Conservation (phyloP, 2,113 vertebrate genomes). For the Vidua macroura region DNA sequence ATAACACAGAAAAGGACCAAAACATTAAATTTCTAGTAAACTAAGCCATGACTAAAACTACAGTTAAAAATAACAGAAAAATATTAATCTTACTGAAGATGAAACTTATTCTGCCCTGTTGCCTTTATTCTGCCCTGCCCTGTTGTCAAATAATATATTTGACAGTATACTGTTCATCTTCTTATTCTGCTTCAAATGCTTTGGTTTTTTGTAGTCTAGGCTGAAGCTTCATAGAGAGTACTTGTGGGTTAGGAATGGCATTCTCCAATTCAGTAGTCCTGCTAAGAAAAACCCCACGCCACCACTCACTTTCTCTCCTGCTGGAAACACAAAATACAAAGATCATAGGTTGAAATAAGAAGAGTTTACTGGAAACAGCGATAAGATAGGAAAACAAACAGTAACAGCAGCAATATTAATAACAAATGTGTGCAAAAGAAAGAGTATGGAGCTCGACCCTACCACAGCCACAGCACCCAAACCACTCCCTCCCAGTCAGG, state of each 20-base stretch:
- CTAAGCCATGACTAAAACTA: background rate
- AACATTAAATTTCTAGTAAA: background rate
- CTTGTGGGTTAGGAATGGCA: background rate
- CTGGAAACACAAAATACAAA: background rate
- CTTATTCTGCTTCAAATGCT: background rate
- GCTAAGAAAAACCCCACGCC: rapidly evolving
- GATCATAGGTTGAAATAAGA: background rate
- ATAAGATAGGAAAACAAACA: background rate
- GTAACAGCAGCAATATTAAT: background rate
- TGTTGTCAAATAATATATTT: background rate
- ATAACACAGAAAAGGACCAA: background rate
- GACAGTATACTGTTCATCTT: background rate
- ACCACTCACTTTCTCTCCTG: rapidly evolving
- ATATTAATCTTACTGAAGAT: background rate
- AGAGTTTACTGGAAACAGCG: background rate
- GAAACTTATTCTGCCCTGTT: background rate
- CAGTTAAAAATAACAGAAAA: background rate
- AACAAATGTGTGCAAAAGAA: background rate
- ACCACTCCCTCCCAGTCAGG: background rate
- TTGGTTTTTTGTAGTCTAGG: background rate
- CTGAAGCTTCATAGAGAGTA: background rate
- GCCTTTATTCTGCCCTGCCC: background rate
- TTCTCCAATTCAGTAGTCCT: background rate
- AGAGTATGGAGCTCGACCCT: background rate
- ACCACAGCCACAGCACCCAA: background rate